phyloP scores from a whole-genome alignment of 2,797 vertebrate genomes.

The Sebastes hopkinsi region DNA sequence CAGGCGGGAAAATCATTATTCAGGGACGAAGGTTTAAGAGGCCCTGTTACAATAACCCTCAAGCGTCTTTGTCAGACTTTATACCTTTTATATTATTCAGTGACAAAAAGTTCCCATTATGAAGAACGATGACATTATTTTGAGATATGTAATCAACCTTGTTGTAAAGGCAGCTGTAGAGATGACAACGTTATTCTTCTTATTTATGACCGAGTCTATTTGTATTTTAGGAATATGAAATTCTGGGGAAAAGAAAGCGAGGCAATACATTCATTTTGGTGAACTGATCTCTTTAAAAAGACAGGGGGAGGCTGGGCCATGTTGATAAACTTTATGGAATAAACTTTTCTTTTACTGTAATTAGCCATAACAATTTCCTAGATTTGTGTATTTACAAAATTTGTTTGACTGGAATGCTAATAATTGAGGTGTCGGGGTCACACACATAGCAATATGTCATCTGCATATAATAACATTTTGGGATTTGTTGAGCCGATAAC shows the following conservation, averaged over 20 bases:
- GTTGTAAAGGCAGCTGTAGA: not conserved
- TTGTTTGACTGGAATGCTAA: not conserved
- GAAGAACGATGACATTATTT: not conserved
- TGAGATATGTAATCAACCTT: not conserved
- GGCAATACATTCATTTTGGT: not conserved
- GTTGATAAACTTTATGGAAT: not conserved
- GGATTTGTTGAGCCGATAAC: not conserved
- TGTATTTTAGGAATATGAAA: not conserved
- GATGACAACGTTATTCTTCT: not conserved
- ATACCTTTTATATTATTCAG: not conserved
- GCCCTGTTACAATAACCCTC: slow-evolving; percentile 5
- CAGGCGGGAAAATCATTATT: slow-evolving; percentile 28
- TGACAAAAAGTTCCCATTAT: not conserved
- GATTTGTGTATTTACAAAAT: not conserved
- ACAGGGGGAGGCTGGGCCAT: not conserved
- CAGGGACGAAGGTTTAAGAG: slow-evolving; percentile 21
- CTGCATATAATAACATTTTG: not conserved
- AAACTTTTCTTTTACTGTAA: not conserved
- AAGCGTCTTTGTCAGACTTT: slow-evolving; percentile 1
- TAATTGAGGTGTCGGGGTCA: not conserved
- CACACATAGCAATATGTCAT: not conserved
- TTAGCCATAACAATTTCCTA: not conserved
- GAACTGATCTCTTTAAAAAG: not conserved
- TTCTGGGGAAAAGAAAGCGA: not conserved
- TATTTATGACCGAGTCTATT: not conserved